These are phyloP conservation scores for Meloidogyne chitwoodi DNA, from an alignment of 1,140 invertebrate genomes.

Conservation along the genomic window DNA sequence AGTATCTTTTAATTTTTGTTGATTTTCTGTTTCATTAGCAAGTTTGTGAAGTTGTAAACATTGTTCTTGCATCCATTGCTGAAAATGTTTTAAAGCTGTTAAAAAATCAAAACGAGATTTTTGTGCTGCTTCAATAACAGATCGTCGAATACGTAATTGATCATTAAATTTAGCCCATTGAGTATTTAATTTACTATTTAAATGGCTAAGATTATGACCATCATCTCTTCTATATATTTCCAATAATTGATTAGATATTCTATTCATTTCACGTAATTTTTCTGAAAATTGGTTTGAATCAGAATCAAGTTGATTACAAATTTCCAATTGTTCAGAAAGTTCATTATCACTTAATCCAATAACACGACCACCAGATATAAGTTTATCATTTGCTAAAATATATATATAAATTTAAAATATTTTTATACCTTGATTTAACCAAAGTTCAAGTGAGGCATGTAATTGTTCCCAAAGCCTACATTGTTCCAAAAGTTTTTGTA, in stretches of 20 bases:
- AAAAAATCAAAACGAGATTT: conserved; percentile 53
- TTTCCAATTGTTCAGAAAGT: conserved; percentile 26
- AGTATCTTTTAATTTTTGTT: conserved; percentile 52
- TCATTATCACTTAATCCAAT: conserved; percentile 36
- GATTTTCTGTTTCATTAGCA: conserved; percentile 45
- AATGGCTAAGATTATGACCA: conserved; percentile 52
- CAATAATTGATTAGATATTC: conserved; percentile 37
- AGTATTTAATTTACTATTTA: conserved; percentile 49
- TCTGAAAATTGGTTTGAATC: conserved; percentile 27
- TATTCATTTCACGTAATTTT: conserved; percentile 30
- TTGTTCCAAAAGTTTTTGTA: conserved; percentile 38
- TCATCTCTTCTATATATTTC: conserved; percentile 50
- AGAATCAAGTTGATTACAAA: conserved; percentile 3
- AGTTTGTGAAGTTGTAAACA: conserved; percentile 20
- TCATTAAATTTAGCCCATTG: conserved; percentile 59
- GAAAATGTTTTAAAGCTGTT: conserved; percentile 49
- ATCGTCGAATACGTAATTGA: conserved; percentile 23
- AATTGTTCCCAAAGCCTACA: conserved; percentile 45
- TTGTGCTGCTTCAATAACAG: conserved; percentile 50
- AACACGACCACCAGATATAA: conserved; percentile 24
- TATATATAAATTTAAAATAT: not conserved
- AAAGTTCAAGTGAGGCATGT: conserved; percentile 33
- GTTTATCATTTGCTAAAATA: conserved; percentile 28
- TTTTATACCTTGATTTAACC: conserved; percentile 38
- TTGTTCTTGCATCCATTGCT: conserved; percentile 45